Conservation (phyloP, 2,797 vertebrate genomes). For the Microcaecilia unicolor region DNA sequence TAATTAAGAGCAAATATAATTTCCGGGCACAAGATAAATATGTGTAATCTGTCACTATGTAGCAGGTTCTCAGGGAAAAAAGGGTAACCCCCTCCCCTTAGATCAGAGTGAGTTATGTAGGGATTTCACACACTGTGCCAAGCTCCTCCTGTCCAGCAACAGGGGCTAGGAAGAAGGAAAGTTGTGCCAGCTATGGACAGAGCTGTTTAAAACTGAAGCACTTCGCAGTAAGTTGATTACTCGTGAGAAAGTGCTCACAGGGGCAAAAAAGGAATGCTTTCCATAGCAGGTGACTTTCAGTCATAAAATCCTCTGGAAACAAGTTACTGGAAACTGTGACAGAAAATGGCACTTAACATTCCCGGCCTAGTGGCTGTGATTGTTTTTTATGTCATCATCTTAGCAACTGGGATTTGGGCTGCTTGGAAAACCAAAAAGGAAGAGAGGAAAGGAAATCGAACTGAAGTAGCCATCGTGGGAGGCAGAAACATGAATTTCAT, state of each 20-base stretch:
- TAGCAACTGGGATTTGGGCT: conserved; percentile 37
- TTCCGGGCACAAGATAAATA: no score
- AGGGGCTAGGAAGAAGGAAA: conserved; percentile 8
- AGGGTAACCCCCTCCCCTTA: no score
- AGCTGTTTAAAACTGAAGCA: no score
- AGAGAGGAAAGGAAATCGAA: conserved; percentile 26
- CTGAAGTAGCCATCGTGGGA: conserved; percentile 40
- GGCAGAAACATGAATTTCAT: conserved; percentile 36
- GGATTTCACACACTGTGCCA: conserved; percentile 3
- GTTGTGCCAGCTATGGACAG: not conserved
- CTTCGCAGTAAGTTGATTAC: no score
- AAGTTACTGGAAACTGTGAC: not conserved
- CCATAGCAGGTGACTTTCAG: not conserved
- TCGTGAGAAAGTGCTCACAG: no score
- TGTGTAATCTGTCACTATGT: no score
- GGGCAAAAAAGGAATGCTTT: not conserved
- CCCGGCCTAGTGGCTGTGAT: conserved; percentile 21
- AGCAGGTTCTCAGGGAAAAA: no score
- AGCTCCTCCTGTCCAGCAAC: conserved; percentile 1
- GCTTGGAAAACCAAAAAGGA: conserved; percentile 31
- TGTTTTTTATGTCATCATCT: conserved; percentile 33
- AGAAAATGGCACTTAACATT: conserved; percentile 29
- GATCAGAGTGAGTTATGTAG: conserved; percentile 1
- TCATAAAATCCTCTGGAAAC: not conserved
- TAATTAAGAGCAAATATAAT: no score